These are phyloP conservation scores for Brachionus calyciflorus DNA, from an alignment of 1,140 invertebrate genomes.

Conservation along the genomic window DNA sequence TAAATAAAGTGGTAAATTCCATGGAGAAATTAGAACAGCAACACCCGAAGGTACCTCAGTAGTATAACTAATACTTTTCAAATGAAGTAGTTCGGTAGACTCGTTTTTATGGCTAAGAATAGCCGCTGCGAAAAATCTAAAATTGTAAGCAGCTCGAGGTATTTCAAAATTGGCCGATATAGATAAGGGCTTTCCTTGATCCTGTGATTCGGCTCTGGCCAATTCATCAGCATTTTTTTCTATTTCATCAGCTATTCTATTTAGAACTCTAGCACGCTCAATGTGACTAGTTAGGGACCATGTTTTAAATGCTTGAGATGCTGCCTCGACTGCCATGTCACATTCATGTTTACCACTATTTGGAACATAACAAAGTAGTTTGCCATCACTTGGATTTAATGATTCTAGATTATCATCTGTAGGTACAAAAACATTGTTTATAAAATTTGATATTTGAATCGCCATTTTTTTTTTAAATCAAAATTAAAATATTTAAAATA, in stretches of 20 bases:
- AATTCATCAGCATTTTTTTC: constrained; percentile 63
- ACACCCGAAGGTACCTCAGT: constrained; percentile 64
- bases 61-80: constrained; percentile 63
- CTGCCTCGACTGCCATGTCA: constrained; percentile 72
- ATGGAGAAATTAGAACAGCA: constrained; percentile 65
- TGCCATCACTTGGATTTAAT: constrained; percentile 75
- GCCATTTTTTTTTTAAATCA: constrained; percentile 45
- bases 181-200: constrained; percentile 67
- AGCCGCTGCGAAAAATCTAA: constrained; percentile 65
- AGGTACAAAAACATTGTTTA: constrained; percentile 86
- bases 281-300: constrained; percentile 74
- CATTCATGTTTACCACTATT: constrained; percentile 78
- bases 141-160: constrained; percentile 65
- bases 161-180: constrained; percentile 64
- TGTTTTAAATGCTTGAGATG: constrained; percentile 70
- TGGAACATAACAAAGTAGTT: constrained; percentile 73
- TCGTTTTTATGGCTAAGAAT: constrained; percentile 50
- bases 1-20: constrained; percentile 68
- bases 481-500: too few relatives aligned
- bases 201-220: constrained; percentile 64
- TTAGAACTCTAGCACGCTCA: constrained; percentile 63
- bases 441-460: constrained; percentile 67
- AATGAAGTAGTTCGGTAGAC: constrained; percentile 56
- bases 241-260: constrained; percentile 64
- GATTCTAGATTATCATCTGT: constrained; percentile 78